Evolutionary conservation across 2,888 invertebrate genomes (phyloP).

Genomic region (Drosophila hawaiiensis): DNA sequence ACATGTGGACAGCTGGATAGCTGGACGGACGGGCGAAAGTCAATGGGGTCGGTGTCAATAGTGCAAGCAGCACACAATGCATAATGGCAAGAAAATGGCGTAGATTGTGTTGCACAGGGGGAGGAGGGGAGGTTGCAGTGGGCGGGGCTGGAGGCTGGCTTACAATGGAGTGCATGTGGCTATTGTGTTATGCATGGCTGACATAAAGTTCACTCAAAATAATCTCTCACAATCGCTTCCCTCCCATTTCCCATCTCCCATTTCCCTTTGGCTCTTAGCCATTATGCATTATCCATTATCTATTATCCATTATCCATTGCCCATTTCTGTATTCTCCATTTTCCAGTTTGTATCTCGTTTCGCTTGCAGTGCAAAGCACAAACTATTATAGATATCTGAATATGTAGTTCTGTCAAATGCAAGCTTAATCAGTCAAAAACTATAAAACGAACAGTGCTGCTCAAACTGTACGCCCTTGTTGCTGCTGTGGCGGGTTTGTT

Average conservation of each 20-base stretch:
- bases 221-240: background rate
- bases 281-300: constrained; percentile 1
- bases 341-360: constrained; percentile 17
- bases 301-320: background rate
- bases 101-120: constrained; percentile 58
- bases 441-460: constrained; percentile 27
- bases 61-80: constrained; percentile 56
- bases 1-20: background rate
- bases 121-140: background rate
- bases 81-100: constrained; percentile 67
- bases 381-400: background rate
- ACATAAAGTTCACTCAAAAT: constrained; percentile 50
- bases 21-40: constrained; percentile 11
- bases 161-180: constrained; percentile 48
- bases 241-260: background rate
- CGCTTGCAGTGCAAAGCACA: background rate
- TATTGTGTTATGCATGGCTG: constrained; percentile 55
- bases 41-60: constrained; percentile 52
- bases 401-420: background rate
- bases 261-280: background rate
- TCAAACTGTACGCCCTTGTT: constrained; percentile 24
- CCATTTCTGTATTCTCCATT: background rate
- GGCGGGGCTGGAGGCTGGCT: background rate
- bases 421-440: constrained; percentile 45
- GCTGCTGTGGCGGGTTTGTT: constrained; percentile 5